phyloP scores from a whole-genome alignment of 2,113 vertebrate genomes.

The Indri indri region DNA sequence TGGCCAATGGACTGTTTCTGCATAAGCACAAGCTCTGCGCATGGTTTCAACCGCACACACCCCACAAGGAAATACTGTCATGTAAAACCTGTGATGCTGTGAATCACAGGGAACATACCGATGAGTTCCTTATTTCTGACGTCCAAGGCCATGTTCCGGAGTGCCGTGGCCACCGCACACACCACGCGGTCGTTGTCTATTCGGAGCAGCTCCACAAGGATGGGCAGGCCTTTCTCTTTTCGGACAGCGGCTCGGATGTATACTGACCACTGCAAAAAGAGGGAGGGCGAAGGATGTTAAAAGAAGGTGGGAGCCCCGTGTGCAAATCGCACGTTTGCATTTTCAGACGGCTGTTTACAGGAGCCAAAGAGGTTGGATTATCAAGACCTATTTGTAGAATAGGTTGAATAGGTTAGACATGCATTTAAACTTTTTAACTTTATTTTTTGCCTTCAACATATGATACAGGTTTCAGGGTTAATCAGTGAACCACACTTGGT shows the following conservation, averaged over 20 bases:
- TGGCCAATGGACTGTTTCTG: background rate
- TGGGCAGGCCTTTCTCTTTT: conserved; percentile 98
- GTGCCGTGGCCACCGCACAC: conserved; percentile 97
- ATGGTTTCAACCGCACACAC: rapidly evolving
- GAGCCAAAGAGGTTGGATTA: background rate
- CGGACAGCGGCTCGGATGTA: conserved; percentile 98
- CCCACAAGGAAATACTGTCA: background rate
- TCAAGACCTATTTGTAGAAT: conserved; percentile 14
- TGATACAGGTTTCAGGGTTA: background rate
- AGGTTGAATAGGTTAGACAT: conserved; percentile 1
- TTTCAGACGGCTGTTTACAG: background rate
- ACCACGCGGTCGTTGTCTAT: conserved; percentile 99
- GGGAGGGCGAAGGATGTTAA: background rate
- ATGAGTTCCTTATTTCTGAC: conserved; percentile 99
- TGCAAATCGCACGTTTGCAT: background rate
- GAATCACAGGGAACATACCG: conserved; percentile 86
- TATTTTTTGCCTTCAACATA: background rate
- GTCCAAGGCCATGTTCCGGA: conserved; percentile 99
- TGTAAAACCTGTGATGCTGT: rapidly evolving
- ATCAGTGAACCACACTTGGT: background rate
- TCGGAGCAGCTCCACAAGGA: conserved; percentile 96
- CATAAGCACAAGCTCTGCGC: rapidly evolving
- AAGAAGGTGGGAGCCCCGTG: rapidly evolving
- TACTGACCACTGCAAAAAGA: conserved; percentile 94
- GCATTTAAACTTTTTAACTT: background rate